These are phyloP conservation scores for Podocnemis expansa DNA, from an alignment of 2,113 vertebrate species.

Conservation along the genomic window DNA sequence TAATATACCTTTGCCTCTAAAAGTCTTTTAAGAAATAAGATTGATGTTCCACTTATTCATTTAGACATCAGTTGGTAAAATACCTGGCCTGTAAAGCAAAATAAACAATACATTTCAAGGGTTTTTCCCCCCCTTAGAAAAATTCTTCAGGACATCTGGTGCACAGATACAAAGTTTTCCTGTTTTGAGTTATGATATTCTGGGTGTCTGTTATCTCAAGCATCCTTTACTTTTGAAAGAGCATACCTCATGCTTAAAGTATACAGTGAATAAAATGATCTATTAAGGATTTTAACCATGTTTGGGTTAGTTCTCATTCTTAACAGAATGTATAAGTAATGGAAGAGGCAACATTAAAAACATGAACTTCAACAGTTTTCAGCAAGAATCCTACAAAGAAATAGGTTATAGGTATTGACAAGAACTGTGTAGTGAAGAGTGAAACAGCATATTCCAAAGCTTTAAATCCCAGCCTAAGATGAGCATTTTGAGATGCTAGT, in stretches of 20 bases:
- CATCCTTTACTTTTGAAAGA: slow-evolving; percentile 49
- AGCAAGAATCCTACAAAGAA: slow-evolving; percentile 51
- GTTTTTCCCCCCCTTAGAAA: slow-evolving; percentile 36
- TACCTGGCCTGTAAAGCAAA: slow-evolving; percentile 46
- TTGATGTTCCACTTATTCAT: slow-evolving; percentile 43
- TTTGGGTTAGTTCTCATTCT: slow-evolving; percentile 57
- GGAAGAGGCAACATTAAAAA: slow-evolving; percentile 44
- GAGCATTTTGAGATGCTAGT: slow-evolving; percentile 62
- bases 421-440: slow-evolving; percentile 59
- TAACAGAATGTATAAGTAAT: slow-evolving; percentile 49
- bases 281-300: slow-evolving; percentile 15
- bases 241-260: slow-evolving; percentile 38
- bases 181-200: slow-evolving; percentile 54
- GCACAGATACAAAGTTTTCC: slow-evolving; percentile 64
- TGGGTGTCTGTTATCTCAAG: slow-evolving; percentile 41
- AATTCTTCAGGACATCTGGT: slow-evolving; percentile 72
- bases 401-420: slow-evolving; percentile 55
- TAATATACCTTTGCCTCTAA: background rate
- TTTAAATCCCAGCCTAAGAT: slow-evolving; percentile 60
- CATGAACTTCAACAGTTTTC: slow-evolving; percentile 44
- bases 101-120: slow-evolving; percentile 36
- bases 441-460: slow-evolving; percentile 46
- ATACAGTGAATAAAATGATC: slow-evolving; percentile 34
- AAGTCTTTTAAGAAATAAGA: slow-evolving; percentile 24
- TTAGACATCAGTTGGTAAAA: slow-evolving; percentile 30